Base-by-base conservation (phyloP, 2,797 vertebrate species). In the Cyprinella venusta region DNA sequence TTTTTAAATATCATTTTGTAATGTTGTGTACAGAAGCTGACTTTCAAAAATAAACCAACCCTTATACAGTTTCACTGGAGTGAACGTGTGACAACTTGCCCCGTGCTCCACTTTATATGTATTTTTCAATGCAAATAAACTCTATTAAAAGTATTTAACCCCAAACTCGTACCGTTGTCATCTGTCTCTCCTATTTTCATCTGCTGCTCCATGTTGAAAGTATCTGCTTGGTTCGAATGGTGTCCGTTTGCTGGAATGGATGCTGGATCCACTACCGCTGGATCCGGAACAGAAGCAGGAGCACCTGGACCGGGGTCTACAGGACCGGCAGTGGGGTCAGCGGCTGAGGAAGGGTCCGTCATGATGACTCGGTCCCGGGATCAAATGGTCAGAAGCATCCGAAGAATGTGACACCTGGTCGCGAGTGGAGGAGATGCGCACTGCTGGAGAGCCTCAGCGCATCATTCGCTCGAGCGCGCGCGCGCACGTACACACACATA, bases 121-220 rank as follows among this genome's bases (percentile, higher is more conserved):
- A 68, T 26, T 79, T 54, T 40, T 7, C 5, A 67, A 30, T 13
- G n/a, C 50, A 70, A 50, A 33, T 26, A 69, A 30, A 4, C 40
- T 24, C 9, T 40, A 18, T 61, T 12, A 16, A 33, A 72, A 54
- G 36, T 56, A 30, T 45, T 15, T 16, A 61, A 48, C 24, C 1
- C n/a, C 8, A 30, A 42, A 52, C 48, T 82, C 84, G 8, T 88
- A 99, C 98, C 98, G 96, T 94, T 92, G 81, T 96, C 96, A 15
- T 98, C 97, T 79, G 95, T 93, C 91, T 96, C 97, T 86, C 95
- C 95, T 76, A 98, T 96, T 89, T 96, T 97, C 94, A 97, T 96
- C 93, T 96, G 96, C 86, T 96, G 95, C 61, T 96, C 93, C 95
- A 95, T 95, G 79, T 90, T 94, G 54, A 93, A 86, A 30, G 84